Percentiles rank a stretch among this genome's conserved stretches.
Conservation (phyloP, 2,113 vertebrate species). For the Leucopsar rothschildi region DNA sequence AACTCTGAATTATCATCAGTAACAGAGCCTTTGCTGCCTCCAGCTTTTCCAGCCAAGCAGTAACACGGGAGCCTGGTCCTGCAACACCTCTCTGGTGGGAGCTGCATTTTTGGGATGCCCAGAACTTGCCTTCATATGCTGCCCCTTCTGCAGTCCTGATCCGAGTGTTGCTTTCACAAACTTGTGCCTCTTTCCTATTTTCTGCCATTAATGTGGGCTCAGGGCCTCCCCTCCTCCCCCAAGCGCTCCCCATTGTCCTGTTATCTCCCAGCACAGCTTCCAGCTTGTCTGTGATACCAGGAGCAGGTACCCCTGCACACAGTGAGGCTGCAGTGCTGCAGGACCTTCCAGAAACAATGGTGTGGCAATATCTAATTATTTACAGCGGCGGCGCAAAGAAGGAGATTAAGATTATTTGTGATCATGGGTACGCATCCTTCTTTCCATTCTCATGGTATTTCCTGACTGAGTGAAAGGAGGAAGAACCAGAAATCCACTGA, state of each 20-base stretch:
- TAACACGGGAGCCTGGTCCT: neutral
- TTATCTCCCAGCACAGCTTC: neutral
- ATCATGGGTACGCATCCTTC: conserved; percentile 44
- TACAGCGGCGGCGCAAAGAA: neutral
- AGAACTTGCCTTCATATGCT: neutral
- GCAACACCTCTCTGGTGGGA: neutral
- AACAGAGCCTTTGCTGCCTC: neutral
- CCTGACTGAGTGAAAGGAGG: conserved; percentile 48
- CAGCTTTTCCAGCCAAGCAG: neutral
- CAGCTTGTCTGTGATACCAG: neutral
- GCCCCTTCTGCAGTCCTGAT: neutral
- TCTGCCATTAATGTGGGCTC: neutral
- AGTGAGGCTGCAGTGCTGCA: rapidly evolving
- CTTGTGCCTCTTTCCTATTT: neutral
- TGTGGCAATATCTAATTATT: conserved; percentile 16
- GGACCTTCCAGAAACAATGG: neutral
- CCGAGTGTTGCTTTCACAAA: rapidly evolving
- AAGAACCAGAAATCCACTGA: conserved; percentile 65
- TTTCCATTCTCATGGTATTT: conserved; percentile 63
- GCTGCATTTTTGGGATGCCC: neutral
- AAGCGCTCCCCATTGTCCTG: neutral
- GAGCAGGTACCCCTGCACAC: neutral
- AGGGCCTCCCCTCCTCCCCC: neutral
- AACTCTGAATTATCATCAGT: conserved; percentile 10
- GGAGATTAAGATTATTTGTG: conserved; percentile 51